Percentiles rank a stretch among this genome's conserved stretches.
Evolutionary conservation across 2,113 vertebrate genomes (phyloP).

Genomic region (Gadus macrocephalus): DNA sequence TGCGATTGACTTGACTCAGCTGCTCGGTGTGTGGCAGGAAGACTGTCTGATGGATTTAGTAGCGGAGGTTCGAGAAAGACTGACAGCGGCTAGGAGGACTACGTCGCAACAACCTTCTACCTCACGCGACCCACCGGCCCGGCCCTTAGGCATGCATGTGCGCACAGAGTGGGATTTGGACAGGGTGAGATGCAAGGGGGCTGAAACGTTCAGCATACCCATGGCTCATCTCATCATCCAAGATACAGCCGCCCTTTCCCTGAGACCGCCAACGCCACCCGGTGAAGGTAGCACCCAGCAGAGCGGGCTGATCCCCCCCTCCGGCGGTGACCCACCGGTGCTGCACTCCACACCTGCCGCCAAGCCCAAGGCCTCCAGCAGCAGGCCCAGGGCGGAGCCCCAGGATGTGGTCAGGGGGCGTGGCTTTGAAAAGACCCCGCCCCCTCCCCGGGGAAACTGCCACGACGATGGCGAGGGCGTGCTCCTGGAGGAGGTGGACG

Average conservation of each 20-base stretch:
- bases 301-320: not conserved
- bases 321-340: not conserved
- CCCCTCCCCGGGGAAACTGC: not conserved
- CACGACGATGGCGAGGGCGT: not conserved
- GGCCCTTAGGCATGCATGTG: no score
- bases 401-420: not conserved
- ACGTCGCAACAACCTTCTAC: conserved; percentile 26
- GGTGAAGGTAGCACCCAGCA: not conserved
- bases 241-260: conserved; percentile 22
- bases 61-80: conserved; percentile 22
- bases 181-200: conserved; percentile 28
- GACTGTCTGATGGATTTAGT: conserved; percentile 38
- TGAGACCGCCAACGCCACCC: not conserved
- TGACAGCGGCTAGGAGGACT: fast-evolving
- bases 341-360: not conserved
- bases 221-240: conserved; percentile 39
- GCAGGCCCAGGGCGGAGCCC: not conserved
- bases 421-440: not conserved
- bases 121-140: not conserved
- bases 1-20: conserved; percentile 26
- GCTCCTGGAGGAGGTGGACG: not conserved
- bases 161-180: conserved; percentile 45
- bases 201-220: conserved; percentile 32
- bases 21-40: conserved; percentile 53
- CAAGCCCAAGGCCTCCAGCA: not conserved